phyloP scores from a whole-genome alignment of 2,888 invertebrate species.

The Phengaris alcon region DNA sequence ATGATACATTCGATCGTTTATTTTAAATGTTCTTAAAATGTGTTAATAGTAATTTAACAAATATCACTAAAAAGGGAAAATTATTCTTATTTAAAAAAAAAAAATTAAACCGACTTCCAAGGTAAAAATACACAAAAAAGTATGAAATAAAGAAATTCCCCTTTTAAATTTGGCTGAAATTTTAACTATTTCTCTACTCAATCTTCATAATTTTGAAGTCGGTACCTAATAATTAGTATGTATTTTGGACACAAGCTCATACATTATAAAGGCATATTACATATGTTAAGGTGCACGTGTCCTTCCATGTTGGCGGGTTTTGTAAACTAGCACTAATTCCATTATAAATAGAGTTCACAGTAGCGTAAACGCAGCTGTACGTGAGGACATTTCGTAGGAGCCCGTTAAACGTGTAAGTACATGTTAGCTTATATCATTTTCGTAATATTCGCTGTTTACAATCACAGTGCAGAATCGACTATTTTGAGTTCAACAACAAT shows the following conservation, averaged over 20 bases:
- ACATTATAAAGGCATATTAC: neutral
- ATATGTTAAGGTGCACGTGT: neutral
- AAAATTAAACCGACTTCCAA: too few species aligned
- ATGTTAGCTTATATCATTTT: slow-evolving; percentile 2
- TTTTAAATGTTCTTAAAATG: too few species aligned
- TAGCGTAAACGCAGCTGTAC: neutral
- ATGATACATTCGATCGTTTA: too few species aligned
- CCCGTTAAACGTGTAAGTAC: slow-evolving; percentile 12
- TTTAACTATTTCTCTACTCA: too few species aligned
- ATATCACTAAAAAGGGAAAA: too few species aligned
- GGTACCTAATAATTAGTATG: neutral
- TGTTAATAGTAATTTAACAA: too few species aligned
- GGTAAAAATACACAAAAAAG: too few species aligned
- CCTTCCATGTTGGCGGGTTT: neutral
- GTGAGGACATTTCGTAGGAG: slow-evolving; percentile 7
- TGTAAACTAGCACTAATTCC: neutral
- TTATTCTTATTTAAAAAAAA: too few species aligned
- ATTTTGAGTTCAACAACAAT: neutral
- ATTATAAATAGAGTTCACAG: neutral
- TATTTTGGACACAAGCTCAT: neutral
- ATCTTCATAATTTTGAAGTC: too few species aligned
- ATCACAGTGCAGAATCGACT: neutral
- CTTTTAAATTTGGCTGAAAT: too few species aligned
- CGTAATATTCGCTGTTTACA: neutral
- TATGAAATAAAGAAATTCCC: too few species aligned